Base-by-base conservation (phyloP, 2,888 invertebrate genomes). In the Cyclophora albipunctata region DNA sequence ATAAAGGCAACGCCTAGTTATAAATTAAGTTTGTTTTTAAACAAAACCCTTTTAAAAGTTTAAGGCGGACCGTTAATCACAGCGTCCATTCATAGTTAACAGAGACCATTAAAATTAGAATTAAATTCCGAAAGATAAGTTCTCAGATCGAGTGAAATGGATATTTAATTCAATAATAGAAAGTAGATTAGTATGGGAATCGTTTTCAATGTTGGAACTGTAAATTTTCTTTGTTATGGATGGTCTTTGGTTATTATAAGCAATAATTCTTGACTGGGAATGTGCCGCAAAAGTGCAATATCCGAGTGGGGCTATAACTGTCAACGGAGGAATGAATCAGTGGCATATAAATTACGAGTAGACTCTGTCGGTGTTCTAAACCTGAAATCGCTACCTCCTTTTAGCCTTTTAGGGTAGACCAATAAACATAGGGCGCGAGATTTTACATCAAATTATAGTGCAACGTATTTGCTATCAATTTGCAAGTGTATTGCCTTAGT, bases 271-370 rank as follows among this genome's bases (percentile, higher is more conserved):
- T 69, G 48, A 75, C 74, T 72, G 68, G 71, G 79, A 79, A 79
- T 74, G 79, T 71, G 73, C 72, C 63, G 81, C 82, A 84, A 81
- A 81, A 83, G 84, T 81, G 83, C 82, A 84, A 84, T 84, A 84
- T 84, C 81, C 78, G 76, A 76, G 69, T 72, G 59, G 68, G 69
- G 81, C 84, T 79, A 83, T 83, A 83, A 83, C 81, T 81, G 84
- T 85, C 84, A 81, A 73, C 83, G 66, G 67, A 59, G 66, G 73
- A 78, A 86, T 85, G 85, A 87, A 86, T 88, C 86, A 86, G 75
- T 76, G 77, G 69, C 65, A 59, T 68, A 84, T 86, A 86, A 85
- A 85, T 86, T 78, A 72, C 69, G 54, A 62, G 63, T 66, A 67
- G 74, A 71, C 75, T 77, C 71, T 69, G 74, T 60, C 64, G 62